phyloP scores from a whole-genome alignment of 2,113 vertebrate genomes.

The Rutilus rutilus region DNA sequence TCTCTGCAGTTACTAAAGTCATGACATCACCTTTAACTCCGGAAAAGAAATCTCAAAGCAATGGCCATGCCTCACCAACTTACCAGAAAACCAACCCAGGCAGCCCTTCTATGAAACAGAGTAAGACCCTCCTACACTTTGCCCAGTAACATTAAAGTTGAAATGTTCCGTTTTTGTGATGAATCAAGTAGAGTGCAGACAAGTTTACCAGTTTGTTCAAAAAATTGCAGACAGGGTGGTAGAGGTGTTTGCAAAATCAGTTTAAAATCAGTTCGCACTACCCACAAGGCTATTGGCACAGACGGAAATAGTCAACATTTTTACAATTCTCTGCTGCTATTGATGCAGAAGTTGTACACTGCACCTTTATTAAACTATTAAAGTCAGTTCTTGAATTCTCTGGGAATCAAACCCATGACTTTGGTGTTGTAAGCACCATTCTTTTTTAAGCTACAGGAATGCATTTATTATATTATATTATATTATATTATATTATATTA shows the following conservation, averaged over 20 bases:
- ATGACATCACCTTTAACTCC: constrained; percentile 69
- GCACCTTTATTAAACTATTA: background rate
- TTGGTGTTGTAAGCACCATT: too few relatives aligned
- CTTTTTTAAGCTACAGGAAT: too few relatives aligned
- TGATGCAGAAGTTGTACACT: background rate
- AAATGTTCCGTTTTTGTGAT: background rate
- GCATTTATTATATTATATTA: background rate
- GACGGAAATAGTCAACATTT: background rate
- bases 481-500: background rate
- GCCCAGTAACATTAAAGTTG: background rate
- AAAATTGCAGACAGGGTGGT: background rate
- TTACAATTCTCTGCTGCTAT: background rate
- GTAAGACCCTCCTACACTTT: constrained; percentile 62
- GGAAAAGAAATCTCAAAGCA: constrained; percentile 72
- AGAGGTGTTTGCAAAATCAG: background rate
- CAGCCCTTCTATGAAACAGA: constrained; percentile 64
- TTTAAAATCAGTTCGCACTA: too few relatives aligned
- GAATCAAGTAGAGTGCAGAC: too few relatives aligned
- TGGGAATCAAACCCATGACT: too few relatives aligned
- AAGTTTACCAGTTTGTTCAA: too few relatives aligned
- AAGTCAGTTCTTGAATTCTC: too few relatives aligned
- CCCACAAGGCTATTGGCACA: too few relatives aligned
- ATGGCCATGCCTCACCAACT: constrained; percentile 69
- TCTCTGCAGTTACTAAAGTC: constrained; percentile 64
- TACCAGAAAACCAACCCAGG: constrained; percentile 49